Conservation (phyloP, 2,888 invertebrate species). For the Caenorhabditis uteleia region DNA sequence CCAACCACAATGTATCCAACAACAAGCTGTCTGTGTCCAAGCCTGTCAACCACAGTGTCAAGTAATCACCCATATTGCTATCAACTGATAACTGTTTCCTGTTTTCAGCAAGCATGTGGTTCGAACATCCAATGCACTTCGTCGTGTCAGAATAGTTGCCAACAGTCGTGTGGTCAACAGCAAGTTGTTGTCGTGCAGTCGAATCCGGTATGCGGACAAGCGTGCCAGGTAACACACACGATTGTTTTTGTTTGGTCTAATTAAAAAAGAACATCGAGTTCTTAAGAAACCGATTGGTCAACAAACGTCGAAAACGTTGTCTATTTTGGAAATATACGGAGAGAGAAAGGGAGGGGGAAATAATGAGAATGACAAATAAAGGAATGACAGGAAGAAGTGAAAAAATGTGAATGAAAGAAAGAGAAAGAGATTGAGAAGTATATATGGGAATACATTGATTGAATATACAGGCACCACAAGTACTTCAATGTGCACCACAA, state of each 20-base stretch:
- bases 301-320: too few relatives aligned
- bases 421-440: constrained; percentile 4
- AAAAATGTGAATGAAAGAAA: too few relatives aligned
- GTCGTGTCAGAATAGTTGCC: constrained; percentile 47
- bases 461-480: constrained; percentile 48
- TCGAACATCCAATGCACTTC: constrained; percentile 39
- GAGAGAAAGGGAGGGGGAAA: background rate
- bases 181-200: constrained; percentile 57
- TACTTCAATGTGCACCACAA: constrained; percentile 60
- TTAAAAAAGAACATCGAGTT: background rate
- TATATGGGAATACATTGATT: background rate
- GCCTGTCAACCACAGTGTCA: constrained; percentile 51
- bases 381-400: background rate
- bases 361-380: background rate
- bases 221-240: constrained; percentile 52
- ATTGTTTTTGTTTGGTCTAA: background rate
- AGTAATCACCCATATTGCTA: constrained; percentile 2
- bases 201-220: constrained; percentile 51
- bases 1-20: constrained; percentile 42
- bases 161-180: constrained; percentile 51
- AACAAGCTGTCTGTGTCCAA: constrained; percentile 45
- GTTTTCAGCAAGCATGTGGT: constrained; percentile 37
- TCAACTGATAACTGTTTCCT: background rate
- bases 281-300: background rate
- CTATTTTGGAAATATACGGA: too few relatives aligned